Conservation (phyloP, 2,888 invertebrate species). For the Sclerodermus sp. region DNA sequence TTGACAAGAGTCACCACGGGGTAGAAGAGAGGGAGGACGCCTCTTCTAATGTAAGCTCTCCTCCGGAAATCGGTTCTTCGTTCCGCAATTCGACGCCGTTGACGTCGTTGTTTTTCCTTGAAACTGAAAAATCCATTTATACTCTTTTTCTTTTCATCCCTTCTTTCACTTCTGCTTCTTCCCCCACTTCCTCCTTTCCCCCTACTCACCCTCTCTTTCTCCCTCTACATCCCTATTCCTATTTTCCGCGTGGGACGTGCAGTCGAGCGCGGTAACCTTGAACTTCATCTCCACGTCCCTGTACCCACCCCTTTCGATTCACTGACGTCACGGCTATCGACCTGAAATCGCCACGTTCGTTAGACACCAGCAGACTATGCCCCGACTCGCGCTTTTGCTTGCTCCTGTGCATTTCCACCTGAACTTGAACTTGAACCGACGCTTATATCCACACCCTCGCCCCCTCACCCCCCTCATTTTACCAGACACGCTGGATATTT, state of each 20-base stretch:
- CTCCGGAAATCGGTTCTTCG: no score
- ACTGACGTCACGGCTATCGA: constrained; percentile 51
- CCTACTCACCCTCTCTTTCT: no score
- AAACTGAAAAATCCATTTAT: constrained; percentile 34
- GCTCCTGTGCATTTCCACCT: neutral
- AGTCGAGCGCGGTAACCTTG: constrained; percentile 50
- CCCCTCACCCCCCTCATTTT: no score
- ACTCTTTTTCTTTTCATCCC: no score
- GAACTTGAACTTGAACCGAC: neutral
- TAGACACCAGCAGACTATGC: neutral
- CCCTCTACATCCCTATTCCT: no score
- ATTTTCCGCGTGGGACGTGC: constrained; percentile 51
- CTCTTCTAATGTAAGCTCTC: no score
- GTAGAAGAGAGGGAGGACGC: no score
- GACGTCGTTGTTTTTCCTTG: constrained; percentile 24
- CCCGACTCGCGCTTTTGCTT: neutral
- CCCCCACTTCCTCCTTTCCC: no score
- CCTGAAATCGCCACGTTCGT: constrained; percentile 35
- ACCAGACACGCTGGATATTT: no score
- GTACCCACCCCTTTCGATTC: neutral
- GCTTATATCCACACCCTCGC: no score
- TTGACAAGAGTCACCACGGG: no score
- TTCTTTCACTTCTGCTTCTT: no score
- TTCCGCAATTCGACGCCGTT: constrained; percentile 3
- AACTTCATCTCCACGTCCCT: constrained; percentile 48